Evolutionary conservation across 2,797 vertebrate genomes (phyloP), one percentile per base, ranked within the genome.

Genomic region (Pampus argenteus): DNA sequence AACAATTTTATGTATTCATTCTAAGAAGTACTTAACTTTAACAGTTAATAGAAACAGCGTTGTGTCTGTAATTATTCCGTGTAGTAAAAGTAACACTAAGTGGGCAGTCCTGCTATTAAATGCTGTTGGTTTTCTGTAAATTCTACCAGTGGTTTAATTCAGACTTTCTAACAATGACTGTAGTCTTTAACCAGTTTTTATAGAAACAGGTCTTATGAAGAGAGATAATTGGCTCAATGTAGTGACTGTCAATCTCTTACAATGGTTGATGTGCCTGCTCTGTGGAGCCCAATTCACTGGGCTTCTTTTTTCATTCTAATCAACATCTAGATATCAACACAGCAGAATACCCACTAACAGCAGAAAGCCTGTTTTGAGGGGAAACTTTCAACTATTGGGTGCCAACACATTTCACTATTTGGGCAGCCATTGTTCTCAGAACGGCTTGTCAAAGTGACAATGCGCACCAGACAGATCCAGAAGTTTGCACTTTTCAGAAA

Each of bases 401-500:
- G 93, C 93, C 93, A 94, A 92, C 92, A 91, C 91, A 88, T 93
- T 89, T 94, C 91, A 91, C 88, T 90, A 90, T 92, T 92, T 89
- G 90, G 92, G 93, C 90, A 83, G 86, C 90, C 88, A 93, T 94
- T 95, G 94, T 95, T 93, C 86, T 89, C 87, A 64, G 90, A 89
- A 79, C 57, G 84, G 89, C 86, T 93, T 94, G 94, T 95, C 93
- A 94, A 84, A 92, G 89, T 94, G 94, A 94, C 94, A 93, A 83
- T 81, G 89, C 85, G 70, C 90, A 85, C 86, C 89, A 86, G 89
- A 91, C 90, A 84, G 81, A 93, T 92, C 91, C 86, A 91, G 87
- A 90, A 92, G 92, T 95, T 93, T 90, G 90, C 91, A 91, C 91
- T 93, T 95, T 92, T 89, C 86, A 91, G 88, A 90, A 86, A 94